Percentiles rank a stretch among this genome's conserved stretches.
Evolutionary conservation across 2,888 invertebrate genomes (phyloP).

Genomic region (Rugalucina vietnamica): DNA sequence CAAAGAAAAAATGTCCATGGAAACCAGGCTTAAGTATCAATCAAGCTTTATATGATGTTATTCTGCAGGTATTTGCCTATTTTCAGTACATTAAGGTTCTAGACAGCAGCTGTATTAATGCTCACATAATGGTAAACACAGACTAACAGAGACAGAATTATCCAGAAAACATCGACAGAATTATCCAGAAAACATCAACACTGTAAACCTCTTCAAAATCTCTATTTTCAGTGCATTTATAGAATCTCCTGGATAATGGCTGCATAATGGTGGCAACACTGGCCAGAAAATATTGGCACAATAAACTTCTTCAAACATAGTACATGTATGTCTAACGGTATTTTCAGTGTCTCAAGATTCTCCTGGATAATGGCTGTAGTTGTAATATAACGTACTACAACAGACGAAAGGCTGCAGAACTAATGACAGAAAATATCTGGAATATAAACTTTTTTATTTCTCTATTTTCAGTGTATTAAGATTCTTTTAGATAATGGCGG

Average conservation of each 20-base stretch:
- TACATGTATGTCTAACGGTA: too few species aligned
- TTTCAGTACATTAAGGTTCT: constrained; percentile 91
- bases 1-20: too few species aligned
- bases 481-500: constrained; percentile 92
- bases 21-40: too few species aligned
- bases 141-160: constrained; percentile 81
- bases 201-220: too few species aligned
- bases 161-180: constrained; percentile 84
- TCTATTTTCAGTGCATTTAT: too few species aligned
- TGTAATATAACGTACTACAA: constrained; percentile 84
- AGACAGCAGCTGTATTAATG: constrained; percentile 91
- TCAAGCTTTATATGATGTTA: too few species aligned
- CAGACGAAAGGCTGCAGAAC: constrained; percentile 80
- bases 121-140: constrained; percentile 84
- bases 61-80: too few species aligned
- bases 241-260: too few species aligned
- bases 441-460: too few species aligned
- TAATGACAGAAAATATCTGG: constrained; percentile 83
- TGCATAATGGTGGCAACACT: too few species aligned
- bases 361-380: constrained; percentile 92
- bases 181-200: too few species aligned
- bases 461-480: constrained; percentile 90
- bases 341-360: constrained; percentile 90
- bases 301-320: too few species aligned
- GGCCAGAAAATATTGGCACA: constrained; percentile 84